phyloP scores from a whole-genome alignment of 2,888 invertebrate genomes.

The Gymnosoma rotundatum region DNA sequence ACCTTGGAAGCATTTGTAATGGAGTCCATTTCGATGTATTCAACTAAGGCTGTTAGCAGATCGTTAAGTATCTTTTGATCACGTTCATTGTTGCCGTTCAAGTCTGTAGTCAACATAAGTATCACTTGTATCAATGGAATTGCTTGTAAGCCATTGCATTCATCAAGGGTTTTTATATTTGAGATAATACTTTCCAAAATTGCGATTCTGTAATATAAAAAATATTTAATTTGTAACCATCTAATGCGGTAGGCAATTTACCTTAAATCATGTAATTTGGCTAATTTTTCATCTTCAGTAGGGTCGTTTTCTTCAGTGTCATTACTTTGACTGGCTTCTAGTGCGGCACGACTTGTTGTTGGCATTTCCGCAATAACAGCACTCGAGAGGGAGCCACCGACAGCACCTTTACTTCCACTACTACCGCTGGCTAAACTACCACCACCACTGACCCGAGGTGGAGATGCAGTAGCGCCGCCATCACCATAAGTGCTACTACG shows the following conservation, averaged over 20 bases:
- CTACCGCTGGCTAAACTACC: slow-evolving; percentile 69
- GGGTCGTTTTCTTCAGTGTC: slow-evolving; percentile 77
- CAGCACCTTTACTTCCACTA: slow-evolving; percentile 71
- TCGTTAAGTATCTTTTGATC: slow-evolving; percentile 90
- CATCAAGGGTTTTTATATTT: slow-evolving; percentile 89
- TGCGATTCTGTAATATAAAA: slow-evolving; percentile 81
- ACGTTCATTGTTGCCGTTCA: slow-evolving; percentile 92
- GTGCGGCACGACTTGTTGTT: slow-evolving; percentile 75
- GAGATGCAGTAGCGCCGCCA: slow-evolving; percentile 83
- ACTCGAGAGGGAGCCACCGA: slow-evolving; percentile 71
- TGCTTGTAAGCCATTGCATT: slow-evolving; percentile 91
- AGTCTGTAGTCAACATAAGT: slow-evolving; percentile 93
- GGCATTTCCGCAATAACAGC: slow-evolving; percentile 71
- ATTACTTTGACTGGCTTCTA: slow-evolving; percentile 67
- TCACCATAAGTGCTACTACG: slow-evolving; percentile 94
- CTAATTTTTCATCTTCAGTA: slow-evolving; percentile 80
- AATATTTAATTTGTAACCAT: background rate
- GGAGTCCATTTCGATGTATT: slow-evolving; percentile 87
- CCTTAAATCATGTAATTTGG: slow-evolving; percentile 81
- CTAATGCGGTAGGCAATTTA: slow-evolving; percentile 53
- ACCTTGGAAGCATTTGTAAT: slow-evolving; percentile 82
- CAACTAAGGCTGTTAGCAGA: slow-evolving; percentile 88
- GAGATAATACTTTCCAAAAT: slow-evolving; percentile 90
- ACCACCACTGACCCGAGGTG: slow-evolving; percentile 75
- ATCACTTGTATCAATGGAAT: slow-evolving; percentile 97